Evolutionary conservation across 2,797 vertebrate genomes (phyloP).

Genomic region (Galago senegalensis): DNA sequence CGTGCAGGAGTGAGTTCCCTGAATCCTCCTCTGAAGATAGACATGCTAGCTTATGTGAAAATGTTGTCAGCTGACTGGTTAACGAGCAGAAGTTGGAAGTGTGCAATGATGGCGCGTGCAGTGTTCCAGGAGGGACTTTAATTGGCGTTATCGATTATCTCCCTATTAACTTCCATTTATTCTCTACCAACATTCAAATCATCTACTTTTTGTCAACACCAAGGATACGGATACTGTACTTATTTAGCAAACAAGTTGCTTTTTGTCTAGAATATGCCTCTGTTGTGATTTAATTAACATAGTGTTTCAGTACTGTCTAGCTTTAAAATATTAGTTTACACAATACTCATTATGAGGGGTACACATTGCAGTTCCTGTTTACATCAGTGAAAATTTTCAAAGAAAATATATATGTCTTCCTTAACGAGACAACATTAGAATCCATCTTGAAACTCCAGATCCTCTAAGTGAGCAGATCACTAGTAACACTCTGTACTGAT

Average conservation of each 20-base stretch:
- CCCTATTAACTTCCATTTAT: background rate
- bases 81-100: background rate
- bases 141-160: background rate
- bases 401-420: background rate
- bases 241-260: conserved; percentile 15
- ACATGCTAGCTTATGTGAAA: background rate
- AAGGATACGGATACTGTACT: background rate
- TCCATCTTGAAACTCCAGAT: conserved; percentile 10
- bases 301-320: background rate
- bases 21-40: background rate
- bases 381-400: conserved; percentile 19
- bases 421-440: conserved; percentile 36
- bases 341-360: conserved; percentile 19
- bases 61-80: background rate
- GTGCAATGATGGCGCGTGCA: background rate
- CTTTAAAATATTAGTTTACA: conserved; percentile 51
- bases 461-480: background rate
- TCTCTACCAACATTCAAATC: background rate
- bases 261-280: conserved; percentile 4
- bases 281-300: conserved; percentile 4
- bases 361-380: conserved; percentile 7
- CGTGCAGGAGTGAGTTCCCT: background rate
- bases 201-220: background rate
- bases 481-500: conserved; percentile 60
- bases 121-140: background rate